Base-by-base conservation (phyloP, 2,888 invertebrate species). In the Anoplius nigerrimus region DNA sequence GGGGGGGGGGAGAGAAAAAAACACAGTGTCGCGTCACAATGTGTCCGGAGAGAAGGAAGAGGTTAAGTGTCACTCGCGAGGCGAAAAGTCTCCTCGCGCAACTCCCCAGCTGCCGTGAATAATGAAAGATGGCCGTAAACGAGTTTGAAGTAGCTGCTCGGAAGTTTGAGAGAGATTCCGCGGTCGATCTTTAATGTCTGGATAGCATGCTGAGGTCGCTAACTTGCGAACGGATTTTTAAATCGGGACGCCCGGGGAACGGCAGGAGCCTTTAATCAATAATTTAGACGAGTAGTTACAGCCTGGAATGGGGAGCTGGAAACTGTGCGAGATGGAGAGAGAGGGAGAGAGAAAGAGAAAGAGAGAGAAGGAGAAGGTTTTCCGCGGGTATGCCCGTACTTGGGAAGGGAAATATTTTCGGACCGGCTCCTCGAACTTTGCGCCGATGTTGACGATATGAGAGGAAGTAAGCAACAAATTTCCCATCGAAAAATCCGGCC, bases 361-460 rank as follows among this genome's bases (percentile, higher is more conserved):
- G 42, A 62, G 76, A 76, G 72, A 77, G 76, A 72, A 74, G 68
- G 48, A 71, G 72, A 64, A 62, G 56, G 66, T 66, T 78, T 72
- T 64, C 64, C 34, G 34, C 34, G 34, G 11, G 34, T 34, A 34
- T 13, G 34, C 34, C 11, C 4, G 1, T 6, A 11, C 34, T 6
- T 2, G 11, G 34, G 11, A 1, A 6, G n/a, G 34, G 34, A 6
- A 34, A 34, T 8, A 34, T 34, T 34, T 34, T 34, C 34, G 34
- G 34, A 34, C 6, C 8, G 34, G 34, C 34, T 34, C 1, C 8
- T 34, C 34, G 34, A 34, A 34, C 11, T 3, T 6, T 27, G 27
- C 27, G 27, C 27, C 27, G 27, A 2, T 27, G 4, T 27, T 27
- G 27, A 27, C 27, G 27, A 27, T 5, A 27, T 27, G 6, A 27